Evolutionary conservation across 2,888 invertebrate species (phyloP), one percentile per base, ranked within the genome.

Genomic region (Nudaria mundana): DNA sequence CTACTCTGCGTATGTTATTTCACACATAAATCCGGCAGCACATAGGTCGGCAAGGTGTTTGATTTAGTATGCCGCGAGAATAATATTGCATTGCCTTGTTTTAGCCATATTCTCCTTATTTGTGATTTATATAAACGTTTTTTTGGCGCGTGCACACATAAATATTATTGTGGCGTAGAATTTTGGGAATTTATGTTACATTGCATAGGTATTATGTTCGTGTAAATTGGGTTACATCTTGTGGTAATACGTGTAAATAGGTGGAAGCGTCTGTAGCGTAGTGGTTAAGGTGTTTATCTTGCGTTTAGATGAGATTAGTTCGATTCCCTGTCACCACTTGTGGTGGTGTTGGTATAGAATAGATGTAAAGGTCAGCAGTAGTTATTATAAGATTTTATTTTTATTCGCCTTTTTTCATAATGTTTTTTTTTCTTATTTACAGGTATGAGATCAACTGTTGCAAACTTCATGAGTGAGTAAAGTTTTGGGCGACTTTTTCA

Each of bases 51-150:
- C 45, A 41, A 59, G 60, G 57, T 57, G 53, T 59, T 56, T 69
- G 70, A 70, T 68, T 68, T 70, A 70, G 43, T 60, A 55, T 50
- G 44, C 56, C 48, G 30, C 41, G 52, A 42, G 56, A 58, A 60
- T 63, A 59, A 63, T 60, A 63, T 60, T 64, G 58, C 64, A 58
- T 56, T 64, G 58, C 52, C 53, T 47, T 52, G 56, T 57, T 58
- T 58, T 56, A 52, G 50, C 40, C 46, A 45, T 47, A 51, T 49
- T 52, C 47, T 54, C 32, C 48, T 45, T 50, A 56, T 55, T 44
- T 52, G 48, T 53, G 61, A 58, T 58, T 58, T 58, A 58, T 54
- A 53, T 39, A 48, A 60, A 50, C 51, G 48, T 29, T 51, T 50
- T 59, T 52, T 52, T 47, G 56, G 45, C 45, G 46, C 29, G 60